phyloP scores from a whole-genome alignment of 2,797 vertebrate genomes.

The Gadopsis marmoratus region DNA sequence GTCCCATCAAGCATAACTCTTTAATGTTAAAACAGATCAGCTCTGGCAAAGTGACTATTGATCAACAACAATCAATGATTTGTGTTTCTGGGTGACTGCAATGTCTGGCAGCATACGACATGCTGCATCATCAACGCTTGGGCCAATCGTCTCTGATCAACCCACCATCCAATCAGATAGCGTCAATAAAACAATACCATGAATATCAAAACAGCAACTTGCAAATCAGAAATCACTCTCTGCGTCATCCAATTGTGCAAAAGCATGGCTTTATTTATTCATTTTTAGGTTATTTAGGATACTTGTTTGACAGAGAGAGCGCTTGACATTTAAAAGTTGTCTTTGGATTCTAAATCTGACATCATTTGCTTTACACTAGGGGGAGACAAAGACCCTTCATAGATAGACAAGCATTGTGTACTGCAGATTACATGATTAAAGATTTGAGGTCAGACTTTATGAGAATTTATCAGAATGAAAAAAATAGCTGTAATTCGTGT shows the following conservation, averaged over 20 bases:
- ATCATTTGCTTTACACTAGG: slow-evolving; percentile 77
- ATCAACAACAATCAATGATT: slow-evolving; percentile 61
- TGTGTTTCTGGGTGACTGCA: slow-evolving; percentile 53
- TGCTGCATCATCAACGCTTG: slow-evolving; percentile 20
- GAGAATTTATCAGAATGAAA: slow-evolving; percentile 15
- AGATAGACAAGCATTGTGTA: slow-evolving; percentile 26
- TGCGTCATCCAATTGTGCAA: not conserved
- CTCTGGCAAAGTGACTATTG: slow-evolving; percentile 65
- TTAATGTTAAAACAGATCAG: slow-evolving; percentile 52
- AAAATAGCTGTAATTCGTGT: slow-evolving; percentile 16
- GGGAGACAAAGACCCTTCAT: slow-evolving; percentile 83
- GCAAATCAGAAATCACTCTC: not conserved
- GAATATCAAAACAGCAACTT: slow-evolving; percentile 7
- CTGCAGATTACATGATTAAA: slow-evolving; percentile 52
- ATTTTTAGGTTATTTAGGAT: not conserved
- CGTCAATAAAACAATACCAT: slow-evolving; percentile 14
- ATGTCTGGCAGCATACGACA: slow-evolving; percentile 33
- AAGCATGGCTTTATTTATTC: not conserved
- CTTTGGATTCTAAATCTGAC: slow-evolving; percentile 53
- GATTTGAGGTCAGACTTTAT: slow-evolving; percentile 34
- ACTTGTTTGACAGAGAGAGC: not conserved
- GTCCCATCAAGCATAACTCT: slow-evolving; percentile 50
- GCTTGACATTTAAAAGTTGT: slow-evolving; percentile 2
- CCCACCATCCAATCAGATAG: not conserved
- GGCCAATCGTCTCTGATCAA: slow-evolving; percentile 31